These are phyloP conservation scores for Pandion haliaetus DNA, from an alignment of 2,113 vertebrate genomes.

Conservation along the genomic window DNA sequence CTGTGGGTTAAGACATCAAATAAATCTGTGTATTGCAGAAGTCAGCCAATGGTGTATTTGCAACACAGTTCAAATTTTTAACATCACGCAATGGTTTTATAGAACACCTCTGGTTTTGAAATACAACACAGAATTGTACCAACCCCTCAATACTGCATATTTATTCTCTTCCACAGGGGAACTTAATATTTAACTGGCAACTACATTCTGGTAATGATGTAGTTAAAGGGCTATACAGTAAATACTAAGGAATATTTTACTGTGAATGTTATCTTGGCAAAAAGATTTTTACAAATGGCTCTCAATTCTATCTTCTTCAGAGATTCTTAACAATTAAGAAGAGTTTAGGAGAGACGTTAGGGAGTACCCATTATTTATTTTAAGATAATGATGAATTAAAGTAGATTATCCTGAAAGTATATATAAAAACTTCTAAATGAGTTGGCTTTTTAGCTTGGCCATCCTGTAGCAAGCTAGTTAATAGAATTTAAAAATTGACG, in stretches of 20 bases:
- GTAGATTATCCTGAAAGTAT: not conserved
- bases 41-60: not conserved
- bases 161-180: not conserved
- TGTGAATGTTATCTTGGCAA: not conserved
- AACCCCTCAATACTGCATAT: not conserved
- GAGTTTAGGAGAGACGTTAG: not conserved
- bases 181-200: not conserved
- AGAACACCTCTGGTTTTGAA: not conserved
- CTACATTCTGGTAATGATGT: not conserved
- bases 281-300: not conserved
- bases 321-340: not conserved
- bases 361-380: not conserved
- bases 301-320: not conserved
- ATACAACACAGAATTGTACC: too few species aligned
- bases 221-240: not conserved
- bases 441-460: not conserved
- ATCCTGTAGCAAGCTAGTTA: not conserved
- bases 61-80: not conserved
- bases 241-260: not conserved
- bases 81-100: not conserved
- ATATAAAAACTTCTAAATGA: not conserved
- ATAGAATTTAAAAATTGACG: not conserved
- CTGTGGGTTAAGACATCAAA: not conserved
- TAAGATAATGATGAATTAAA: not conserved
- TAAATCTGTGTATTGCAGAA: not conserved